Evolutionary conservation across 2,113 vertebrate species (phyloP), one percentile per base, ranked within the genome.

Genomic region (Phaethornis superciliosus): DNA sequence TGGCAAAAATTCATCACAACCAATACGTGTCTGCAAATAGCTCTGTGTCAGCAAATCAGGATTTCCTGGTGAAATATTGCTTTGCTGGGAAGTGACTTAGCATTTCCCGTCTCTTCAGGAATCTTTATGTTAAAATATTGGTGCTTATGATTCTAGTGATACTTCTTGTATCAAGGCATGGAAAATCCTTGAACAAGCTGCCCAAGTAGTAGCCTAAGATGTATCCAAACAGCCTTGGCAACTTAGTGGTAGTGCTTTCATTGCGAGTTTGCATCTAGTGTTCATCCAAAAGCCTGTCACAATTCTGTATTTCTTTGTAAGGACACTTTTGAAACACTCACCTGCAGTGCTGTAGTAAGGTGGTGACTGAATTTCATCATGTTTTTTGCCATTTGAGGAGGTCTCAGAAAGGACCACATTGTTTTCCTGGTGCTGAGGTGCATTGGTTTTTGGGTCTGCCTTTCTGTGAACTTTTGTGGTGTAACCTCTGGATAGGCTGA

Each of bases 401-500:
- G 35, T 56, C 20, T 81, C 58, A 52, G 40, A n/a, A 71, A 30
- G 5, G 33, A 78, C 21, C 4, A 44, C 37, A 71, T 26, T 64
- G 28, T 60, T 92, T 80, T 72, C 55, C 18, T 51, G 28, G 35
- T 15, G 8, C 33, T 51, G 70, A 51, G 27, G 8, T 24, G 23
- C 54, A 37, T 28, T 80, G n/a, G 33, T 28, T 76, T 26, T 52
- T 20, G 12, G 40, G 10, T 75, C 70, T 89, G 40, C 52, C 9
- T 1, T 42, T 54, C 75, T 40, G n/a, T 20, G 24, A 51, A 16
- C 16, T 46, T 0, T 0, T 26, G 47, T 20, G 42, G 32, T 28
- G 16, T n/a, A 56, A 7, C 20, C 51, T 52, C 23, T 56, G 26
- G 63, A 12, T 11, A 42, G 30, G 30, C 16, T 69, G 71, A 32